Evolutionary conservation across 2,797 vertebrate genomes (phyloP), one percentile per base, ranked within the genome.

Genomic region (Pempheris klunzingeri): DNA sequence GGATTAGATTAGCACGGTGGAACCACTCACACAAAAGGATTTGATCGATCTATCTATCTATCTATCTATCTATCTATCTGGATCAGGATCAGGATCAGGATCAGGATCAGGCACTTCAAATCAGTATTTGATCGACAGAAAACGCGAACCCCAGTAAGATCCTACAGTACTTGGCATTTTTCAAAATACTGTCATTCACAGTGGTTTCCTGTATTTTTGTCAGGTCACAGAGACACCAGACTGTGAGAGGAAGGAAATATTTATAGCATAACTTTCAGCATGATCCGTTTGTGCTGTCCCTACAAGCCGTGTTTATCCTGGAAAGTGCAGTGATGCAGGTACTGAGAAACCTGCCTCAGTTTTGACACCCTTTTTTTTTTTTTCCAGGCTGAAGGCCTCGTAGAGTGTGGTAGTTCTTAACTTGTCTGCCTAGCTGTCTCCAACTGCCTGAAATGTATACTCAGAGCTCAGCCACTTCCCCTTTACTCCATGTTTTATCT

Each of bases 261-360:
- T 78, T 70, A 71, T 63, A 74, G 46, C 50, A 20, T 47, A 43
- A n/a, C 30, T 50, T 60, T 65, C 26, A 70, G 65, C 43, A 2
- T 52, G 62, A 74, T 83, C 20, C 59, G 61, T 67, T 68, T 71
- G 61, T 41, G 61, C 47, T 39, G 55, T 34, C 73, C 52, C 71
- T 4, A 34, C 71, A 44, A 69, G 46, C 54, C 65, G 69, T 83
- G 80, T 82, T 77, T 84, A 78, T 22, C 47, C 53, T 41, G 57
- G n/a, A 69, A 60, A 69, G 67, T 30, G 41, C 72, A 71, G 67
- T 1, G 55, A 60, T 66, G 50, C 49, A 18, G 77, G 62, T 22
- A 32, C 65, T 30, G 68, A 62, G 74, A 58, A 65, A 77, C 46
- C 28, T 65, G 61, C 52, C 68, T 57, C 43, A 0, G 14, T 58